Percentiles rank a stretch among this genome's conserved stretches.
phyloP scores from a whole-genome alignment of 2,888 invertebrate genomes.

The Rhagonycha fulva region DNA sequence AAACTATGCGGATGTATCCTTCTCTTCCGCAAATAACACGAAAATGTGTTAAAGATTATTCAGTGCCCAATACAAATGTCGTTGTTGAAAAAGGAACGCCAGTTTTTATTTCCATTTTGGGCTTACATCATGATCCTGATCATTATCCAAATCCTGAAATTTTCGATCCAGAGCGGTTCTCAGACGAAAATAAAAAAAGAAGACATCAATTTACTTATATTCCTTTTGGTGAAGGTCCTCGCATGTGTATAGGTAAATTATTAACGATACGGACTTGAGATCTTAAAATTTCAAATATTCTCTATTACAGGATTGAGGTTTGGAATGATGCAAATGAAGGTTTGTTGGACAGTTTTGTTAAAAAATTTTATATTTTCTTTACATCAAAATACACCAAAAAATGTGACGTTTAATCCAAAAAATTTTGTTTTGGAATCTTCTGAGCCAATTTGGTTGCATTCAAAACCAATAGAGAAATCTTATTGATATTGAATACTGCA shows the following conservation, averaged over 20 bases:
- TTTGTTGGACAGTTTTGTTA: conserved; percentile 26
- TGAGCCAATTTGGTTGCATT: neutral
- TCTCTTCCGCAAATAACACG: conserved; percentile 41
- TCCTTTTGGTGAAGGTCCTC: conserved; percentile 38
- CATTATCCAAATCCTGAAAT: conserved; percentile 45
- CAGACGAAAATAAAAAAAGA: conserved; percentile 32
- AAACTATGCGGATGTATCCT: conserved; percentile 49
- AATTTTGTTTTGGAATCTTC: neutral
- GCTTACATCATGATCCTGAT: conserved; percentile 44
- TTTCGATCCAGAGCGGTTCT: conserved; percentile 49
- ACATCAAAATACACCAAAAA: conserved; percentile 11
- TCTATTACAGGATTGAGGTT: conserved; percentile 28
- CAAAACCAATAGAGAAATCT: neutral
- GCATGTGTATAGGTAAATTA: conserved; percentile 24
- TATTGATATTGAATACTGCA: no score
- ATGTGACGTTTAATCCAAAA: accelerated
- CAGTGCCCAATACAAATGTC: conserved; percentile 35
- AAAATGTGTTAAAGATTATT: conserved; percentile 37
- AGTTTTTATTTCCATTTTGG: conserved; percentile 38
- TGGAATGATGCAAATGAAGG: conserved; percentile 33
- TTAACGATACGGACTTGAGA: neutral
- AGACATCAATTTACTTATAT: conserved; percentile 36
- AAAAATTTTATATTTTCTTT: conserved; percentile 23
- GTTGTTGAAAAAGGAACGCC: conserved; percentile 33
- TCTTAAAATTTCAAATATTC: no score